These are phyloP conservation scores for Apostichopus japonicus DNA, from an alignment of 35 echinoderm and acorn worm species.

Conservation along the genomic window DNA sequence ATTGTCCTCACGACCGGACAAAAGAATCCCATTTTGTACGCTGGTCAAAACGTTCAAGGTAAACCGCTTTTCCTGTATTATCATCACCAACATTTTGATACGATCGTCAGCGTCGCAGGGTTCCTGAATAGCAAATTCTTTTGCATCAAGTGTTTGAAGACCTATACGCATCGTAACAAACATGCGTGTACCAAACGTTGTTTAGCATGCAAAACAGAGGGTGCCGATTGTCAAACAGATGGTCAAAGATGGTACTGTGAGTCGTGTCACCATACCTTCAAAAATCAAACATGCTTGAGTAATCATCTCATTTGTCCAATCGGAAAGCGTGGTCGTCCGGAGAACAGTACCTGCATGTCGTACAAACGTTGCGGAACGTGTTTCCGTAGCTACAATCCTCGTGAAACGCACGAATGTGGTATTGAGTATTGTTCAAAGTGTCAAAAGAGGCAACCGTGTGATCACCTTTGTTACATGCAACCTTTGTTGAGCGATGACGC, in stretches of 20 bases:
- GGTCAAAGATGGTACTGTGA: too few species aligned
- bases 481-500: neutral
- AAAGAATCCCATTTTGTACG: neutral
- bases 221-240: neutral
- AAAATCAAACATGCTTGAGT: neutral
- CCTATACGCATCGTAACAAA: neutral
- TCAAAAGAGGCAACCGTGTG: neutral
- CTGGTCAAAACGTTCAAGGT: neutral
- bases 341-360: neutral
- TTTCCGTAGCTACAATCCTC: neutral
- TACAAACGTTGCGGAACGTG: neutral
- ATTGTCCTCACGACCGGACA: neutral
- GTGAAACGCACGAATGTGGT: neutral
- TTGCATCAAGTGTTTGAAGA: neutral
- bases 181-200: neutral
- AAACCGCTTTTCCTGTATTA: neutral
- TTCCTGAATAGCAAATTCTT: neutral
- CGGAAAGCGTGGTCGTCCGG: neutral
- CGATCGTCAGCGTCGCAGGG: neutral
- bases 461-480: conserved; percentile 34
- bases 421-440: neutral
- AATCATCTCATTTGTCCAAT: neutral
- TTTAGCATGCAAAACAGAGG: neutral
- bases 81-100: neutral
- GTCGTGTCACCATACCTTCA: neutral